Evolutionary conservation across 2,113 vertebrate species (phyloP).

Genomic region (Sturnira hondurensis): DNA sequence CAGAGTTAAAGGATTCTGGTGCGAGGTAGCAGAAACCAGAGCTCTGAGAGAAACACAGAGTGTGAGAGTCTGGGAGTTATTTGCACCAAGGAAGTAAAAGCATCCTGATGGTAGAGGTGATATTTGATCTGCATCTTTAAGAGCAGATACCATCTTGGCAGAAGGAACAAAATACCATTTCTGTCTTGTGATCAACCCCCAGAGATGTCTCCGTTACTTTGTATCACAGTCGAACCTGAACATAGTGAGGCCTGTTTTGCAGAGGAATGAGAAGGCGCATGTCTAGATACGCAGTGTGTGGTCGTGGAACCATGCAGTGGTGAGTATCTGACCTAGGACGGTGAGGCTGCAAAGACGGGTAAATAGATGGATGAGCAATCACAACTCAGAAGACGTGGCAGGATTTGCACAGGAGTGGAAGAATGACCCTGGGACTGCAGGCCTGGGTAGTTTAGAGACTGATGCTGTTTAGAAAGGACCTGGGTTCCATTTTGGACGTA

Average conservation of each 20-base stretch:
- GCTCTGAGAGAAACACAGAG: rapidly evolving
- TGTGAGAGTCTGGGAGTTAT: neutral
- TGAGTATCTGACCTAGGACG: neutral
- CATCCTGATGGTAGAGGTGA: neutral
- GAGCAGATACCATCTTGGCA: neutral
- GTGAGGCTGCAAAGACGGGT: neutral
- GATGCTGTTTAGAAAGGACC: neutral
- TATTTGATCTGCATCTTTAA: neutral
- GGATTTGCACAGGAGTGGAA: neutral
- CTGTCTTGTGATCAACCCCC: neutral
- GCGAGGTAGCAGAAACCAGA: neutral
- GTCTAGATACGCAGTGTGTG: neutral
- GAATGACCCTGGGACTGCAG: neutral
- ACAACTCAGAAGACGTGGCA: neutral
- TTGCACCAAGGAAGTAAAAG: neutral
- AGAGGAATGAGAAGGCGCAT: neutral
- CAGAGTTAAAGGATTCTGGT: neutral
- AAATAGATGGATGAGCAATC: neutral
- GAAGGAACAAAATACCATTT: neutral
- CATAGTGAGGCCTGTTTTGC: neutral
- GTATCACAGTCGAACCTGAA: neutral
- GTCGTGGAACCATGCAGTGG: neutral
- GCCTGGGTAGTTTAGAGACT: neutral
- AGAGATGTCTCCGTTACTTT: neutral
- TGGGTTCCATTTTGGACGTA: neutral